phyloP scores from a whole-genome alignment of 2,113 vertebrate species.

The Nesospiza acunhae region DNA sequence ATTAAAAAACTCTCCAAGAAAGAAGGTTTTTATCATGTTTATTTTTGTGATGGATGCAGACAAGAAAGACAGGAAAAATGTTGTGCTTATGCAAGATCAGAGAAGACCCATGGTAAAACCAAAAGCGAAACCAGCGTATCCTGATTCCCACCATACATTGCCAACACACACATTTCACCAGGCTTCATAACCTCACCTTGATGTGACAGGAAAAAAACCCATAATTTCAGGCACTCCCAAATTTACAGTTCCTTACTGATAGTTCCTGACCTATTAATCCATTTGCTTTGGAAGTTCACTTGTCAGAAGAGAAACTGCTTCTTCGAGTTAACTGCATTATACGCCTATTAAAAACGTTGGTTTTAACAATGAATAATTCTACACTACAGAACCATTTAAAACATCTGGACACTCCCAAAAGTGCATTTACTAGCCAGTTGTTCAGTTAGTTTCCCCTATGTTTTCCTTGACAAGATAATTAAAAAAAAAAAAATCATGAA shows the following conservation, averaged over 20 bases:
- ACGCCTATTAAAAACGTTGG: fast-evolving
- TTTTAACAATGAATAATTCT: neutral
- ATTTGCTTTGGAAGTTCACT: neutral
- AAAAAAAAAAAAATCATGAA: neutral
- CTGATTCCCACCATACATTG: neutral
- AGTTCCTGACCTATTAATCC: neutral
- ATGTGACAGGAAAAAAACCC: neutral
- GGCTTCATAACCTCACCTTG: neutral
- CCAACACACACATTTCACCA: neutral
- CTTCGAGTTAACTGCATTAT: neutral
- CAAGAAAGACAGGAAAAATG: neutral
- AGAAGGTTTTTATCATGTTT: neutral
- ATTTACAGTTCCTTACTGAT: neutral
- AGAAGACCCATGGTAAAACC: neutral
- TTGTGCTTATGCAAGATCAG: neutral
- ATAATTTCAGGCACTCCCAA: neutral
- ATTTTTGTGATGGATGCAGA: neutral
- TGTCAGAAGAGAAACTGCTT: neutral
- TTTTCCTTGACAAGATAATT: neutral
- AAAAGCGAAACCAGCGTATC: neutral
- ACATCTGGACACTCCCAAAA: neutral
- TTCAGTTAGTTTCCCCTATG: neutral
- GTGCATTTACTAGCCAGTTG: neutral
- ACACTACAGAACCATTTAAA: neutral
- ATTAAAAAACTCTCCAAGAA: neutral